phyloP scores from a whole-genome alignment of 2,888 invertebrate species.

The Orchestes rusci region DNA sequence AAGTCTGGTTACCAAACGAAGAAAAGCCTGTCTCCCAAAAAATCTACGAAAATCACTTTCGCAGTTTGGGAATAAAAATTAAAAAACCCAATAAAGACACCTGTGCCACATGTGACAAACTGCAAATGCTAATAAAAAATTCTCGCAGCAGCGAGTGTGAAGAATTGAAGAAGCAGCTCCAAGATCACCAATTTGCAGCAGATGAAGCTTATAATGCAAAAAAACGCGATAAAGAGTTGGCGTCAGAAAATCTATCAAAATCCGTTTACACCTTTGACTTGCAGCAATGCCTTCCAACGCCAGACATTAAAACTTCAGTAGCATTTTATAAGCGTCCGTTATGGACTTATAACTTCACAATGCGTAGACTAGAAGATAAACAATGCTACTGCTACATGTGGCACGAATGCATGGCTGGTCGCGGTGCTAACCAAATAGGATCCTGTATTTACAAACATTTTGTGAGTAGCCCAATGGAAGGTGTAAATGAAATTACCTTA shows the following conservation, averaged over 20 bases:
- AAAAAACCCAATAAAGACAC: too few relatives aligned
- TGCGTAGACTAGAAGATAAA: not conserved
- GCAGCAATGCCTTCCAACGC: too few relatives aligned
- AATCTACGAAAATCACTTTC: too few relatives aligned
- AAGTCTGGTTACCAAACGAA: too few relatives aligned
- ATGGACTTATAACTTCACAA: slow-evolving; percentile 3
- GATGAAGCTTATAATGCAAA: not conserved
- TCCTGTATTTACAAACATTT: slow-evolving; percentile 3
- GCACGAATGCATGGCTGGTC: too few relatives aligned
- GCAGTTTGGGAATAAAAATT: too few relatives aligned
- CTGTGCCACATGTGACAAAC: too few relatives aligned
- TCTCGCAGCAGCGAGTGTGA: too few relatives aligned
- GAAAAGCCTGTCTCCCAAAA: too few relatives aligned
- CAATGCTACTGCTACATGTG: slow-evolving; percentile 1
- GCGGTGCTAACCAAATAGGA: too few relatives aligned
- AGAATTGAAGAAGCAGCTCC: too few relatives aligned
- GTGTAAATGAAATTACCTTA: not conserved
- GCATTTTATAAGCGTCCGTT: slow-evolving; percentile 4
- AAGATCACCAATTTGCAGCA: slow-evolving; percentile 1
- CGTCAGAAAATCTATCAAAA: not conserved
- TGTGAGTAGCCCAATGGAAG: not conserved
- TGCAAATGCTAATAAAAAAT: too few relatives aligned
- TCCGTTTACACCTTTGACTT: not conserved
- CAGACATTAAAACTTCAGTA: slow-evolving; percentile 1
- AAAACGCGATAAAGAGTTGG: not conserved